Percentiles rank a stretch among this genome's conserved stretches.
phyloP scores from a whole-genome alignment of 1,140 invertebrate species.

The Papilio xuthus region DNA sequence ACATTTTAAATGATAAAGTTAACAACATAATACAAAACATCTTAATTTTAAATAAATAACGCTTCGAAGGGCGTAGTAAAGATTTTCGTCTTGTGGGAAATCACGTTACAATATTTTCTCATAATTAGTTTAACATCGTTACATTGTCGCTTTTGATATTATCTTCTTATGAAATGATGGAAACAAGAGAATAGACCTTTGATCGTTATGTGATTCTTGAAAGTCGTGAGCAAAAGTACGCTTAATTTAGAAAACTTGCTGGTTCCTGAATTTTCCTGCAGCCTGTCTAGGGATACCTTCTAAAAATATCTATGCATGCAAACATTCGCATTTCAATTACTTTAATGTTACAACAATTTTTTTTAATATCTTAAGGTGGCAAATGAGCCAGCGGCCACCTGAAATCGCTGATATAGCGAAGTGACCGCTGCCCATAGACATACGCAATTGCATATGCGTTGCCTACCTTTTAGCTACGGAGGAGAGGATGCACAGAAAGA shows the following conservation, averaged over 20 bases:
- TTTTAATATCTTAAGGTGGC: no score
- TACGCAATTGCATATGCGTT: no score
- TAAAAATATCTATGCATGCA: no score
- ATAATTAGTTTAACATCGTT: background rate
- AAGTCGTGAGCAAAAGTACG: background rate
- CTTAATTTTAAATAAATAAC: background rate
- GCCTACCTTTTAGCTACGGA: no score
- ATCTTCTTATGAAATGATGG: background rate
- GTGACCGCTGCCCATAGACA: no score
- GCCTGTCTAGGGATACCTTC: no score
- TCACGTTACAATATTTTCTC: background rate
- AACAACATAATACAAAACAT: background rate
- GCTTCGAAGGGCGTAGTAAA: background rate
- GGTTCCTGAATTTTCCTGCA: no score
- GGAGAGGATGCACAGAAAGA: no score
- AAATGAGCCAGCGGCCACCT: no score
- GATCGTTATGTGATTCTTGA: background rate
- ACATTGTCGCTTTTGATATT: background rate
- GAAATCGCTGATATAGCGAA: no score
- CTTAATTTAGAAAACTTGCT: background rate
- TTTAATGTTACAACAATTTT: no score
- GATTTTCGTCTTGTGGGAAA: conserved; percentile 3
- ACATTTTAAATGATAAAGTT: background rate
- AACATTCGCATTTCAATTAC: no score
- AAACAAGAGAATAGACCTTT: background rate